phyloP scores from a whole-genome alignment of 2,797 vertebrate genomes.

The Psittacula derbiana region DNA sequence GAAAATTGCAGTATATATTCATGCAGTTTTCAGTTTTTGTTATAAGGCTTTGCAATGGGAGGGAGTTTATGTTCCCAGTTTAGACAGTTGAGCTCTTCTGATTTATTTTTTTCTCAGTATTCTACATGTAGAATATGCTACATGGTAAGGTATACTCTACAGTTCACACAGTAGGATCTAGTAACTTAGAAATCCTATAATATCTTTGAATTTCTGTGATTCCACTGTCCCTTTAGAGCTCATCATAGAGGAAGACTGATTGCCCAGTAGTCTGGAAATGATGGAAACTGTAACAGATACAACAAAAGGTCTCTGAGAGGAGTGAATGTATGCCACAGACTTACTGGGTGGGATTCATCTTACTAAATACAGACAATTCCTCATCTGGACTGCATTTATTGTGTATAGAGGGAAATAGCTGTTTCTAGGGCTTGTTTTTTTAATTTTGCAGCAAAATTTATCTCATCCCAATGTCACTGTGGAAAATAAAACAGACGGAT shows the following conservation, averaged over 20 bases:
- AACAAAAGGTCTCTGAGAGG: not conserved
- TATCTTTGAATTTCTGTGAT: not conserved
- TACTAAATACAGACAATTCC: not conserved
- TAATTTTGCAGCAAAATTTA: not conserved
- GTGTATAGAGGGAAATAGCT: not conserved
- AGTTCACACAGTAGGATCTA: not conserved
- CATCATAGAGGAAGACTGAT: not conserved
- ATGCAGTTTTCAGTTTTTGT: not conserved
- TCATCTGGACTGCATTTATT: not conserved
- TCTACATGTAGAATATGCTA: not conserved
- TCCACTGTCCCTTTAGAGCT: not conserved
- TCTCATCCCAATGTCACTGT: not conserved
- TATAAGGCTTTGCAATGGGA: not conserved
- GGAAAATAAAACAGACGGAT: constrained; percentile 23
- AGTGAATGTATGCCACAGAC: not conserved
- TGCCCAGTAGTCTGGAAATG: not conserved
- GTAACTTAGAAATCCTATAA: not conserved
- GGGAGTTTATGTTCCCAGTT: not conserved
- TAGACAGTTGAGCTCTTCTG: not conserved
- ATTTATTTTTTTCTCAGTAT: not conserved
- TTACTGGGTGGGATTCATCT: not conserved
- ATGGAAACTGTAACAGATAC: not conserved
- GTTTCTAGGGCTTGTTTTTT: not conserved
- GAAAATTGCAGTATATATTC: not conserved
- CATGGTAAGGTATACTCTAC: not conserved